A percentile compares a stretch with the other conserved stretches of the same genome.
These are phyloP conservation scores for Drosophila nr. medialis DNA, from an alignment of 2,888 invertebrate genomes.

Conservation along the genomic window DNA sequence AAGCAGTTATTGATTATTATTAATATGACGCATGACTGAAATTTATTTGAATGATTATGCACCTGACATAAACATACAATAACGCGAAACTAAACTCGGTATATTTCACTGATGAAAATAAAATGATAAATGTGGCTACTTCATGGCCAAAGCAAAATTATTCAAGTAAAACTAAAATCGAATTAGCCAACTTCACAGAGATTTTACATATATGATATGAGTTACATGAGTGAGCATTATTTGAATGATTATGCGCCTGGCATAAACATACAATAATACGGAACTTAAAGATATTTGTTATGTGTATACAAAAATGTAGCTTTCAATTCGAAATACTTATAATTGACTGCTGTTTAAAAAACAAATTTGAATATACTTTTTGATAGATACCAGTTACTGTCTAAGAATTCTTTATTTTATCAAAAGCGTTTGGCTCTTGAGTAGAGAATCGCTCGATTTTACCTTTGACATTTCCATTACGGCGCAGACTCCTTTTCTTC, in stretches of 20 bases:
- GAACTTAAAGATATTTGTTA: too few species aligned
- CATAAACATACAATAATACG: conserved; percentile 14
- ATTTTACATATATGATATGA: not conserved
- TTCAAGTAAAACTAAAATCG: not conserved
- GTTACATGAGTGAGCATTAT: conserved; percentile 1
- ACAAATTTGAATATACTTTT: too few species aligned
- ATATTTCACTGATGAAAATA: not conserved
- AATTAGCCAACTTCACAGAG: not conserved
- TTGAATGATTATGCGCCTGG: conserved; percentile 18
- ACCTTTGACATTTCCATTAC: not conserved
- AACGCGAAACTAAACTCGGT: not conserved
- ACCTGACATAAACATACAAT: conserved; percentile 21
- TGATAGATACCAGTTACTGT: too few species aligned
- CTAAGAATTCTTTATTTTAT: too few species aligned
- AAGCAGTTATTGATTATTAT: not conserved
- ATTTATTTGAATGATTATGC: conserved; percentile 25
- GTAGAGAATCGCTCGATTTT: not conserved
- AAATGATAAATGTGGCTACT: not conserved
- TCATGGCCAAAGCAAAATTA: not conserved
- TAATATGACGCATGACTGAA: not conserved
- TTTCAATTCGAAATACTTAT: too few species aligned
- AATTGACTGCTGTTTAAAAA: too few species aligned
- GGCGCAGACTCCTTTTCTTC: not conserved
- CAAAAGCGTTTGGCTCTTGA: too few species aligned
- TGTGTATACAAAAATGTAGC: too few species aligned